Evolutionary conservation across 2,888 invertebrate species (phyloP).

Genomic region (Heliconius cydno): DNA sequence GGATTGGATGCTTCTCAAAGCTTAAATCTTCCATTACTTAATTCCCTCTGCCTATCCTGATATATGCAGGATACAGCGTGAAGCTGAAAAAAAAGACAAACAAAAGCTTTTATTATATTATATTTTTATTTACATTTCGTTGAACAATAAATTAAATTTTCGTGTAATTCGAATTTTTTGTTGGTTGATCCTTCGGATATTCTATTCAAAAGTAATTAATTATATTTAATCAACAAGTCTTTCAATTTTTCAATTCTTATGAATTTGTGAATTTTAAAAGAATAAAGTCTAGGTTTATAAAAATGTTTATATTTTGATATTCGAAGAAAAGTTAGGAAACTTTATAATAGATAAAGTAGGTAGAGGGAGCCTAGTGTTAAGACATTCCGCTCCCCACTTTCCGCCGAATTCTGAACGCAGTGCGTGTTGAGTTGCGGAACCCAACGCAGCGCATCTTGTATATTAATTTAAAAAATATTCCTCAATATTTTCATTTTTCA

Average conservation of each 20-base stretch:
- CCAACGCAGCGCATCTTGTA: too few species aligned
- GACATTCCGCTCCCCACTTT: too few species aligned
- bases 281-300: neutral
- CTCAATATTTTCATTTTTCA: neutral
- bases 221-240: neutral
- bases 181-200: neutral
- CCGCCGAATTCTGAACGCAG: too few species aligned
- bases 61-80: neutral
- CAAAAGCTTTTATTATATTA: too few species aligned
- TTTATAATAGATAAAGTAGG: too few species aligned
- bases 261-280: neutral
- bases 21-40: neutral
- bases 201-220: neutral
- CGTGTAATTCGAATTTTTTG: conserved; percentile 7
- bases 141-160: conserved; percentile 28
- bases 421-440: too few species aligned
- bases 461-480: neutral
- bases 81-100: neutral
- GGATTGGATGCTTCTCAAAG: neutral
- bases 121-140: neutral
- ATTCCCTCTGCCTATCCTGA: neutral
- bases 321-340: too few species aligned
- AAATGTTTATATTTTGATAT: neutral
- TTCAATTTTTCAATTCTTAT: neutral
- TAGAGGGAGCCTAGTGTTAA: too few species aligned